phyloP scores from a whole-genome alignment of 2,888 invertebrate genomes.

The Oscheius sp. region DNA sequence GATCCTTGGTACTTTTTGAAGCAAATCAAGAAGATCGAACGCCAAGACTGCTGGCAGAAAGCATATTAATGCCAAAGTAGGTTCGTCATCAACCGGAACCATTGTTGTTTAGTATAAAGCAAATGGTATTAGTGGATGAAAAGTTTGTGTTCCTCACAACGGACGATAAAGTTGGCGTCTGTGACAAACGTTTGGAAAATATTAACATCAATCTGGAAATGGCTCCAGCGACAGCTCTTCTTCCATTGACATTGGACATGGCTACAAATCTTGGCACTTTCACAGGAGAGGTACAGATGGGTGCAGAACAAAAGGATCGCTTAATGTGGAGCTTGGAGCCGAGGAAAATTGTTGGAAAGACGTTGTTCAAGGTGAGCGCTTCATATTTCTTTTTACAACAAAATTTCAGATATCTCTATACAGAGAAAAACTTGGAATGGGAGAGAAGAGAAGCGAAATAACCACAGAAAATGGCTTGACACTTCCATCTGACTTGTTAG shows the following conservation, averaged over 20 bases:
- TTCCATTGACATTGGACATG: slow-evolving; percentile 21
- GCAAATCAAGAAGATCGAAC: slow-evolving; percentile 42
- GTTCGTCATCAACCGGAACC: neutral
- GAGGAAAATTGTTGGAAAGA: slow-evolving; percentile 38
- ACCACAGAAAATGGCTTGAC: slow-evolving; percentile 52
- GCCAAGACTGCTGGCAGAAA: slow-evolving; percentile 39
- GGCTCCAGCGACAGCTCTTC: neutral
- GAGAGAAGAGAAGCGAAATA: slow-evolving; percentile 44
- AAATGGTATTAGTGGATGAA: slow-evolving; percentile 58
- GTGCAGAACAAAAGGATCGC: slow-evolving; percentile 50
- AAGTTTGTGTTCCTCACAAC: slow-evolving; percentile 65
- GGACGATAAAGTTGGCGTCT: slow-evolving; percentile 59
- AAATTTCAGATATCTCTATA: slow-evolving; percentile 40
- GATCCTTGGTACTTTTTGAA: slow-evolving; percentile 47
- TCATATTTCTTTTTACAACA: neutral
- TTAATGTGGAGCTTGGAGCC: slow-evolving; percentile 62
- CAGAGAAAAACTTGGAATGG: slow-evolving; percentile 50
- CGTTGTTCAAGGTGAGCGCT: slow-evolving; percentile 56
- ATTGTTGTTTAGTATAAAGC: slow-evolving; percentile 53
- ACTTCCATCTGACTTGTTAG: slow-evolving; percentile 60
- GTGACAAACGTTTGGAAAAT: slow-evolving; percentile 46
- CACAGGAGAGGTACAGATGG: slow-evolving; percentile 47
- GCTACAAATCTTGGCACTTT: slow-evolving; percentile 32
- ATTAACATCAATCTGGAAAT: slow-evolving; percentile 40
- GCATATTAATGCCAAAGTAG: slow-evolving; percentile 40